Percentiles rank a stretch among this genome's conserved stretches.
Conservation (phyloP, 2,888 invertebrate species). For the Chironomus tentans region DNA sequence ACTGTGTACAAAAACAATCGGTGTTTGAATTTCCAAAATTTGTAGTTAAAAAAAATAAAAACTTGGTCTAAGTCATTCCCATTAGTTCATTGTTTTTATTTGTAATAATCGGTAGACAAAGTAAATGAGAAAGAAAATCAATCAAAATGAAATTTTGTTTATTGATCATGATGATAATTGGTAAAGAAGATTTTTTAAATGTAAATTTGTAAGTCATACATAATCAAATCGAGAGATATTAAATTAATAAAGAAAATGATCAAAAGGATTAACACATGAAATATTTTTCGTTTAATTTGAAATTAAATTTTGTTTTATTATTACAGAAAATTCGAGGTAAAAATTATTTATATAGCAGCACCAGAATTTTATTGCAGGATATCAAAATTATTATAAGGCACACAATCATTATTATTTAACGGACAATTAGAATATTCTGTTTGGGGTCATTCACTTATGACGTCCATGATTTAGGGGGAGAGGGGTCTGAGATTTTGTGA, state of each 20-base stretch:
- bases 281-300: too few relatives aligned
- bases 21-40: not conserved
- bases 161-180: not conserved
- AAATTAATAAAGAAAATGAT: not conserved
- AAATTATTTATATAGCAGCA: too few relatives aligned
- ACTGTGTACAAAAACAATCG: not conserved
- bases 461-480: too few relatives aligned
- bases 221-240: not conserved
- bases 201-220: not conserved
- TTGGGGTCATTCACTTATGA: too few relatives aligned
- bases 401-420: too few relatives aligned
- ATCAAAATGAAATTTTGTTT: not conserved
- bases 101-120: not conserved
- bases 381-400: too few relatives aligned
- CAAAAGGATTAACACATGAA: not conserved
- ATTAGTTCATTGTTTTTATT: not conserved
- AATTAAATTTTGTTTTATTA: not conserved
- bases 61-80: not conserved
- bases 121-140: not conserved
- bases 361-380: too few relatives aligned
- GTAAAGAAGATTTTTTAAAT: not conserved
- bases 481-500: too few relatives aligned
- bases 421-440: too few relatives aligned
- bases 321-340: too few relatives aligned
- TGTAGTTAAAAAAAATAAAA: too few relatives aligned